Evolutionary conservation across 2,797 vertebrate species (phyloP).

Genomic region (Zenarchopterus dispar): DNA sequence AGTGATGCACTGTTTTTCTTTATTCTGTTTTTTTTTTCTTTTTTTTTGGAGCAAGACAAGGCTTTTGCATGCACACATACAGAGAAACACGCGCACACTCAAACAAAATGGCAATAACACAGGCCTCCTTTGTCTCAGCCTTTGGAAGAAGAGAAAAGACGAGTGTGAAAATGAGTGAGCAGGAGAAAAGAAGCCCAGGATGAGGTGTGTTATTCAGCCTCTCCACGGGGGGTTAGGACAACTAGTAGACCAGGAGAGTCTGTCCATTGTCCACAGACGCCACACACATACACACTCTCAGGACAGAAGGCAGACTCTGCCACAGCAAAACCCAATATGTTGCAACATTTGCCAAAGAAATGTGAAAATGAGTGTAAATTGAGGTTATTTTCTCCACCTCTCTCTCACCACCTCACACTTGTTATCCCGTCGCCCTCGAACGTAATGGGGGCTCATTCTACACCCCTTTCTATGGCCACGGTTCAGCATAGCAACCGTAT

Average conservation of each 20-base stretch:
- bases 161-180: slow-evolving; percentile 78
- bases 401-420: slow-evolving; percentile 69
- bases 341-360: slow-evolving; percentile 84
- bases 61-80: slow-evolving; percentile 24
- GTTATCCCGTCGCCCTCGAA: slow-evolving; percentile 72
- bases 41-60: slow-evolving; percentile 50
- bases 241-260: slow-evolving; percentile 75
- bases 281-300: slow-evolving; percentile 48
- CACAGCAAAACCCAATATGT: slow-evolving; percentile 74
- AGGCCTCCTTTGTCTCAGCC: slow-evolving; percentile 74
- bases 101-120: slow-evolving; percentile 69
- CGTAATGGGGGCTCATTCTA: slow-evolving; percentile 58
- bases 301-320: slow-evolving; percentile 62
- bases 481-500: slow-evolving; percentile 47
- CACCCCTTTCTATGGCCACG: slow-evolving; percentile 41
- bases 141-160: slow-evolving; percentile 71
- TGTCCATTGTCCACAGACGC: slow-evolving; percentile 83
- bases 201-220: slow-evolving; percentile 86
- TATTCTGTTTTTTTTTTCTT: no score
- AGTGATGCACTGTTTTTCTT: slow-evolving; percentile 70
- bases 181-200: slow-evolving; percentile 76
- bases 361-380: slow-evolving; percentile 90
- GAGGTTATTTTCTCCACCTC: slow-evolving; percentile 82
- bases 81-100: slow-evolving; percentile 25
- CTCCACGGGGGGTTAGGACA: slow-evolving; percentile 82